Evolutionary conservation across 2,113 vertebrate genomes (phyloP).

Genomic region (Peromyscus maniculatus): DNA sequence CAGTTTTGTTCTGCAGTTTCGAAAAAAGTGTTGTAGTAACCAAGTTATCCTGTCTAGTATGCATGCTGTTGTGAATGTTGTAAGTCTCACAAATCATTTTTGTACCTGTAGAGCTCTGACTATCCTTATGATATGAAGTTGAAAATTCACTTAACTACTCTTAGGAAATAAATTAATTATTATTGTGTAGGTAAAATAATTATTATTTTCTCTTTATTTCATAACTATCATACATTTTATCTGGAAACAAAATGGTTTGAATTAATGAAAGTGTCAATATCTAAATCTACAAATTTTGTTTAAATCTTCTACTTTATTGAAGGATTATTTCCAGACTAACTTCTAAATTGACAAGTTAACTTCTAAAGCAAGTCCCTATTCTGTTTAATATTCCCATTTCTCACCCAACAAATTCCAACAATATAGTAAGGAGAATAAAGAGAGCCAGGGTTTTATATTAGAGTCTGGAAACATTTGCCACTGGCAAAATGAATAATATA

Average conservation of each 20-base stretch:
- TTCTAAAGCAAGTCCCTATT: not conserved
- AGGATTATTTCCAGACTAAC: not conserved
- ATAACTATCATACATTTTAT: not conserved
- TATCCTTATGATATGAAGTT: not conserved
- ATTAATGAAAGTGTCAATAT: not conserved
- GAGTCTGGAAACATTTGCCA: conserved; percentile 43
- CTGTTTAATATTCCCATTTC: not conserved
- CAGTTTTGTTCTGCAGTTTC: not conserved
- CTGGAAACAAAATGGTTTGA: conserved; percentile 35
- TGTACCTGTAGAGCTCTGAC: not conserved
- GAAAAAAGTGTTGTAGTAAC: not conserved
- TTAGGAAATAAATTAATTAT: not conserved
- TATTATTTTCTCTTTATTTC: conserved; percentile 14
- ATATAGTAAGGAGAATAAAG: not conserved
- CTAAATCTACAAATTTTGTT: conserved; percentile 33
- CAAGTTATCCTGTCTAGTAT: not conserved
- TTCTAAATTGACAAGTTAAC: not conserved
- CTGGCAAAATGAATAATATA: not conserved
- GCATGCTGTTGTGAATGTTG: not conserved
- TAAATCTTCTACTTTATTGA: conserved; percentile 17
- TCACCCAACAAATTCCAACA: not conserved
- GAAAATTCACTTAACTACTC: conserved; percentile 27
- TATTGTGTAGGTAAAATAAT: not conserved
- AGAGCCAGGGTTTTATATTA: conserved; percentile 9
- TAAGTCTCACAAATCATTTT: not conserved